phyloP scores from a whole-genome alignment of 1,140 invertebrate genomes.

The Hypsibius dujardini region DNA sequence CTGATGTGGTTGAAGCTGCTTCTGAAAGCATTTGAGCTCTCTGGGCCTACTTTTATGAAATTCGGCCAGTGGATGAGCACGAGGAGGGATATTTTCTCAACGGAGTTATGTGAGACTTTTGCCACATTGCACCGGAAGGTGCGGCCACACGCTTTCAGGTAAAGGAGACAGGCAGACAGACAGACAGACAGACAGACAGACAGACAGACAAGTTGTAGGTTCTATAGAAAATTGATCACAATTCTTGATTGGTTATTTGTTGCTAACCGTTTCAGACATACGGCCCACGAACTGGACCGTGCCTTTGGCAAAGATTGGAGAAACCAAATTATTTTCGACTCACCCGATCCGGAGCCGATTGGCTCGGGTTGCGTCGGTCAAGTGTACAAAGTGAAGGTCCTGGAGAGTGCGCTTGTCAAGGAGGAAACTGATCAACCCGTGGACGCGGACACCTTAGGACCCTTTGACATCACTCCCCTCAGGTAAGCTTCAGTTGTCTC shows the following conservation, averaged over 20 bases:
- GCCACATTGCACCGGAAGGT: constrained; percentile 32
- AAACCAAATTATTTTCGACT: constrained; percentile 29
- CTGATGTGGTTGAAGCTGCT: not conserved
- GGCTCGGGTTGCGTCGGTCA: constrained; percentile 41
- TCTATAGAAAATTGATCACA: no score
- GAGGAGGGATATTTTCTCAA: constrained; percentile 35
- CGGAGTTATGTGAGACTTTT: constrained; percentile 33
- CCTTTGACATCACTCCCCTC: constrained; percentile 9
- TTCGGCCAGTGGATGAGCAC: constrained; percentile 40
- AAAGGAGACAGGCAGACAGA: not conserved
- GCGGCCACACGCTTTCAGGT: constrained; percentile 30
- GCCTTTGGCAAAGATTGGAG: constrained; percentile 32
- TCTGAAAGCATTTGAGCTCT: constrained; percentile 30
- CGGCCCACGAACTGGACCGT: constrained; percentile 27
- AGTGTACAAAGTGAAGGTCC: constrained; percentile 37
- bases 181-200: no score
- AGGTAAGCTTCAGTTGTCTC: not conserved
- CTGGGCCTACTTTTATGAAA: constrained; percentile 39
- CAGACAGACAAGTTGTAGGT: no score
- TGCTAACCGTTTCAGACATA: constrained; percentile 27
- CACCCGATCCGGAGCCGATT: constrained; percentile 32
- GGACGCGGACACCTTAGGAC: not conserved
- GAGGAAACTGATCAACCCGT: not conserved
- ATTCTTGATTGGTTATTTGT: not conserved
- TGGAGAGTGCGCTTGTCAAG: constrained; percentile 20